Evolutionary conservation across 2,797 vertebrate species (phyloP), one percentile per base, ranked within the genome.

Genomic region (Borostomias antarcticus): DNA sequence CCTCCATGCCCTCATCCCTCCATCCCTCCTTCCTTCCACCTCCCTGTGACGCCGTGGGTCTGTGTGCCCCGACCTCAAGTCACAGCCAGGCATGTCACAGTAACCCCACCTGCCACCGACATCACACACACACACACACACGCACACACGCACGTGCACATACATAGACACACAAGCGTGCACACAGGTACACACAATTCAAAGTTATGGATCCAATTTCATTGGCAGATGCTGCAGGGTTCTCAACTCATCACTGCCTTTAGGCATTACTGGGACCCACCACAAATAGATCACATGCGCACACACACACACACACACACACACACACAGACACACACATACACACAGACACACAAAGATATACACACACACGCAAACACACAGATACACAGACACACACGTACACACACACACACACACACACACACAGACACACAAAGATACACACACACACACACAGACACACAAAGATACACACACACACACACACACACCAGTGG

Each of bases 201-300:
- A n/a, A n/a, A n/a, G n/a, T n/a, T n/a, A n/a, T n/a, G 33, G 56
- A 70, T 67, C 68, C 58, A 30, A 62, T 79, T 60, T 80, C 57
- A 74, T 26, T 72, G 66, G 73, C 53, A 76, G 25, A 35, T 57
- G 26, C 29, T 33, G 28, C 61, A 17, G 19, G 32, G 51, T n/a
- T n/a, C 51, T 62, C 45, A 67, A 77, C 64, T 52, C 64, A 74
- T 74, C 64, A 30, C 60, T 64, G 23, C 60, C 51, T 52, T 50
- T 32, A 58, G 71, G 58, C 62, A 66, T 21, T 43, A 25, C 52
- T 30, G 52, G 52, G 13, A 25, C 52, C 26, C 35, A 26, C 10
- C 21, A 50, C 33, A 33, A 28, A 37, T 11, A 15, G 11, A 28
- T 5, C n/a, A n/a, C n/a, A n/a, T n/a, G n/a, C n/a, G n/a, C n/a